phyloP scores from a whole-genome alignment of 2,888 invertebrate genomes.

The Drosophila pseudotalamancana region DNA sequence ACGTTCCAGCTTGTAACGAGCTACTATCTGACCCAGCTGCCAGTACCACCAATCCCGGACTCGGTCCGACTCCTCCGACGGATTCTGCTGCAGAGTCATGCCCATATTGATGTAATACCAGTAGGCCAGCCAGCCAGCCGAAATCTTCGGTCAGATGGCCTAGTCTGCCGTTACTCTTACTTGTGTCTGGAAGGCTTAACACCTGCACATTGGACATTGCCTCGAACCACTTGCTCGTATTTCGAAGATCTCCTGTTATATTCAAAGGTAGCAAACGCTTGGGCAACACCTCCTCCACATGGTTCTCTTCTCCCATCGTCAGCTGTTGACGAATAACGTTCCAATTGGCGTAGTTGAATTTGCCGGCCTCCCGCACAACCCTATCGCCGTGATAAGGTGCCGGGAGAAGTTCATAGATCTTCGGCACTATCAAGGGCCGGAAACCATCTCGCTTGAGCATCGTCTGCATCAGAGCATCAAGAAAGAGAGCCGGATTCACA shows the following conservation, averaged over 20 bases:
- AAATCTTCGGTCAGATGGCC: constrained; percentile 88
- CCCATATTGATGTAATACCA: constrained; percentile 83
- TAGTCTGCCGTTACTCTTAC: not conserved
- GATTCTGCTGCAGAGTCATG: constrained; percentile 29
- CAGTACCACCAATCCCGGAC: constrained; percentile 87
- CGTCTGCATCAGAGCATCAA: constrained; percentile 88
- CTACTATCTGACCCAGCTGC: constrained; percentile 87
- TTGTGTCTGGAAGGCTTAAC: constrained; percentile 22
- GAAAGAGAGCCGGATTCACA: constrained; percentile 90
- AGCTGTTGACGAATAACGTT: not conserved
- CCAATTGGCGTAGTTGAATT: constrained; percentile 82
- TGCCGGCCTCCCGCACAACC: constrained; percentile 87
- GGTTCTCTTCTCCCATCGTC: not conserved
- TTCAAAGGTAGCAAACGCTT: constrained; percentile 32
- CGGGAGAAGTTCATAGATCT: constrained; percentile 91
- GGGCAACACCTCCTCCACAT: constrained; percentile 10
- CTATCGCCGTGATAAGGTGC: constrained; percentile 89
- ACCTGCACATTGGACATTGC: constrained; percentile 58
- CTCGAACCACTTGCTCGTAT: constrained; percentile 41
- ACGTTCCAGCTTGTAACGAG: constrained; percentile 90
- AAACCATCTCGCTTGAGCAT: constrained; percentile 88
- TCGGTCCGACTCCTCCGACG: constrained; percentile 74
- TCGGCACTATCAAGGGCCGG: constrained; percentile 88
- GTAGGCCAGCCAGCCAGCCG: constrained; percentile 87
- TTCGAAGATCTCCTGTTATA: constrained; percentile 37